Base-by-base conservation (phyloP, 2,888 invertebrate species). In the Lordiphosa fenestrarum region DNA sequence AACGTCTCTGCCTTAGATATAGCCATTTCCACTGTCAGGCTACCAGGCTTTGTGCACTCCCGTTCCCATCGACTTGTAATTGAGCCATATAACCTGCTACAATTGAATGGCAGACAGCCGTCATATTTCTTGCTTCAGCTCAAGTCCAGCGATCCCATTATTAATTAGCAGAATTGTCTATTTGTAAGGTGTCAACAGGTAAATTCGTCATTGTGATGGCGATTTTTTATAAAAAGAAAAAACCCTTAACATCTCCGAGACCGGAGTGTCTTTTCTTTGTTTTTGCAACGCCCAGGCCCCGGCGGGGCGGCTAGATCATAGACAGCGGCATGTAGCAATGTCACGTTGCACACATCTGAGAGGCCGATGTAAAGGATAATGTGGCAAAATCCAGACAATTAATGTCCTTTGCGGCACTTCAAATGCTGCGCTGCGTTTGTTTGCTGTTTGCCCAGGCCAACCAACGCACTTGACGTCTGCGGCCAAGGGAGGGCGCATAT, bases 311-410 rank as follows among this genome's bases (percentile, higher is more conserved):
- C 62, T 44, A 78, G 69, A 73, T 82, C 78, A 60, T 49, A 82
- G 52, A 25, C 15, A 40, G 57, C 66, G 63, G 66, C 65, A 57
- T 70, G 72, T 64, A 73, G 78, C 83, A 71, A 77, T 84, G 85
- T 84, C 85, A 83, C 83, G 83, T 83, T 81, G 77, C 71, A 78
- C 72, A 80, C 72, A 80, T 77, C 68, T 56, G 57, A 83, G 53
- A 61, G 5, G 44, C 60, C 66, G 59, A 53, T 53, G 52, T 53
- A 78, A 85, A 86, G 85, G 85, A 85, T 86, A 85, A 81, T 75
- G 70, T 84, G 83, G 85, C 85, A 78, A 85, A 85, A 84, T 85
- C 84, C 75, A 66, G 69, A 83, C 86, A 85, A 85, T 84, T 69
- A 78, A 53, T 73, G 69, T 78, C 69, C 80, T 73, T 59, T 59